Base-by-base conservation (phyloP, 2,888 invertebrate species). In the Drosophila histrio region DNA sequence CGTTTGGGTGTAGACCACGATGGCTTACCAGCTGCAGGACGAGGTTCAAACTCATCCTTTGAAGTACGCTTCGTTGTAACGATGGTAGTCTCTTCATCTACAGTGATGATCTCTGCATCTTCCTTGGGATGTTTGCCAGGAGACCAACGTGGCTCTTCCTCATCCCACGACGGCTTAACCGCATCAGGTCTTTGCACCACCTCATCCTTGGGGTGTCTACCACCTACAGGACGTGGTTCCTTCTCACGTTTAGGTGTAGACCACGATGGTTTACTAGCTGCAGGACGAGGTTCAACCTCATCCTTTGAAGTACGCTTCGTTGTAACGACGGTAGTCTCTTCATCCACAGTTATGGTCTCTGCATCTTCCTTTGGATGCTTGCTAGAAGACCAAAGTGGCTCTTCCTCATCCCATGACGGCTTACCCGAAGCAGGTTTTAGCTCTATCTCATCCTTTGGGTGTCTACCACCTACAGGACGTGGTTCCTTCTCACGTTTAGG, bases 61-160 rank as follows among this genome's bases (percentile, higher is more conserved):
- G 43, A 8, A 5, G 43, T 19, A 8, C 15, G 24, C 13, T 43
- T 13, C 1, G 41, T 41, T 5, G 43, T 43, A 5, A 26, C 15
- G 2, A 26, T 13, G 4, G 24, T 43, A 0, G 43, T 43, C 5
- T 43, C 26, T 9, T 43, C 43, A 3, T 26, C 43, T 3, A 43
- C 43, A 17, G 43, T 28, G 19, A 52, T 13, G 38, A 26, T 38
- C 17, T 38, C 46, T 2, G 46, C 43, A 43, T 43, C 28, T 8
- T 61, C 59, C 17, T 57, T 46, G 3, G 43, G 43, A 9, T 15
- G 13, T 15, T 43, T 43, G 8, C 15, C 5, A 9, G 26, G 5
- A 4, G 34, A 15, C 43, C 9, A 43, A 7, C 38, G 49, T 13
- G 68, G 68, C 13, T n/a, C n/a, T n/a, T n/a, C n/a, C n/a, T 60